phyloP scores from a whole-genome alignment of 23 tunicate species.

The Phallusia fumigata region DNA sequence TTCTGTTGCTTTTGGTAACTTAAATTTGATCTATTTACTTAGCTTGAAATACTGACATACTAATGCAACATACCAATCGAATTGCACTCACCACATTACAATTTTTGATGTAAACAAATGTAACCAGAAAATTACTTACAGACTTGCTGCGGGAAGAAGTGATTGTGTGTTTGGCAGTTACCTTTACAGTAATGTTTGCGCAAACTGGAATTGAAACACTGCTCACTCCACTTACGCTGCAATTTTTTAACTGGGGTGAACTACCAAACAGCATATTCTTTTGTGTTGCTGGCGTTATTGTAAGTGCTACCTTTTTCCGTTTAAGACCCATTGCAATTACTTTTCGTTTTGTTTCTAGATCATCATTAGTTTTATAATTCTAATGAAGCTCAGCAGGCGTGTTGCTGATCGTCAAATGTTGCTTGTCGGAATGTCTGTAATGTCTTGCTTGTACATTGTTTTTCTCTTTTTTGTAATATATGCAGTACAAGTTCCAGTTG shows the following conservation, averaged over 20 bases:
- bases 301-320: slow-evolving; percentile 21
- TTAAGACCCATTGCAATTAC: too few species aligned
- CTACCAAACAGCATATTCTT: slow-evolving; percentile 66
- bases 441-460: slow-evolving; percentile 12
- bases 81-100: too few species aligned
- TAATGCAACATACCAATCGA: too few species aligned
- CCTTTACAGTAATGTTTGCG: slow-evolving; percentile 69
- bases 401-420: slow-evolving; percentile 46
- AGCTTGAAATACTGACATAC: too few species aligned
- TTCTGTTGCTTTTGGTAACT: background rate
- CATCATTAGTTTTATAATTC: slow-evolving; percentile 22
- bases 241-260: slow-evolving; percentile 65
- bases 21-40: too few species aligned
- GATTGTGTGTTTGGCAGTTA: slow-evolving; percentile 64
- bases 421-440: slow-evolving; percentile 25
- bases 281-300: slow-evolving; percentile 55
- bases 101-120: too few species aligned
- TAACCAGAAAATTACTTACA: background rate
- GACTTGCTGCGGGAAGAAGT: slow-evolving; percentile 85
- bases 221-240: slow-evolving; percentile 62
- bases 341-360: slow-evolving; percentile 25
- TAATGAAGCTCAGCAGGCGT: slow-evolving; percentile 30
- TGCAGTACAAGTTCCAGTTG: slow-evolving; percentile 30
- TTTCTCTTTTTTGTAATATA: slow-evolving; percentile 20
- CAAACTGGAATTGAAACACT: slow-evolving; percentile 87